phyloP scores from a whole-genome alignment of 2,888 invertebrate species.

The Hypselothyrea guttata region DNA sequence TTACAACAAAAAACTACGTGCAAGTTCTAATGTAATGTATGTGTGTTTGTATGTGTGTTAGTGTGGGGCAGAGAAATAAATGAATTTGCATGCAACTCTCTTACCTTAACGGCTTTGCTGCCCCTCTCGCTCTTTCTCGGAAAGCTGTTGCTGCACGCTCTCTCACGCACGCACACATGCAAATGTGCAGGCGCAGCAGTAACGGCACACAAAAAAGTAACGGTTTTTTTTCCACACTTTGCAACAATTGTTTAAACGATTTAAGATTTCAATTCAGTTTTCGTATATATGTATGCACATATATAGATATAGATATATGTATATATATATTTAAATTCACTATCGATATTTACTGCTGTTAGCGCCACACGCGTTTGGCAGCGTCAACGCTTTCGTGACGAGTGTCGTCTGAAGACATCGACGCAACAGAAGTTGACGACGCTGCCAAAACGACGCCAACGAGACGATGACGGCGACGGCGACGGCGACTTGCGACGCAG shows the following conservation, averaged over 20 bases:
- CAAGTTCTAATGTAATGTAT: conserved; percentile 13
- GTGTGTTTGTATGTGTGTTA: conserved; percentile 11
- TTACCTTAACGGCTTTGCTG: conserved; percentile 43
- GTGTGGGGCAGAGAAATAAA: conserved; percentile 28
- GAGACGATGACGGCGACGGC: too few relatives aligned
- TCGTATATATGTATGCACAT: neutral
- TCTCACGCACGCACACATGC: conserved; percentile 13
- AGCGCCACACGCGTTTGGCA: too few relatives aligned
- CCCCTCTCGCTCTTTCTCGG: neutral
- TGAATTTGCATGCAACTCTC: conserved; percentile 51
- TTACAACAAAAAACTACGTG: conserved; percentile 14
- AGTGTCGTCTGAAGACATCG: too few relatives aligned
- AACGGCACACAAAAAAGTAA: conserved; percentile 7
- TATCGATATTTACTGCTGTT: too few relatives aligned
- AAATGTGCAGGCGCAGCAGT: conserved; percentile 39
- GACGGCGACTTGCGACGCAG: too few relatives aligned
- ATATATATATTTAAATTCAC: too few relatives aligned
- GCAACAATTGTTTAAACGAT: neutral
- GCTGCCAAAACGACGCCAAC: too few relatives aligned
- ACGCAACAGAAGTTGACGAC: too few relatives aligned
- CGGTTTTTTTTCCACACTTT: conserved; percentile 12
- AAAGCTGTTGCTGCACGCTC: conserved; percentile 36
- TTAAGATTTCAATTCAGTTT: conserved; percentile 2
- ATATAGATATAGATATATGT: too few relatives aligned
- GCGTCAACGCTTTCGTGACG: too few relatives aligned